phyloP scores from a whole-genome alignment of 2,113 vertebrate genomes.

The Mola mola region DNA sequence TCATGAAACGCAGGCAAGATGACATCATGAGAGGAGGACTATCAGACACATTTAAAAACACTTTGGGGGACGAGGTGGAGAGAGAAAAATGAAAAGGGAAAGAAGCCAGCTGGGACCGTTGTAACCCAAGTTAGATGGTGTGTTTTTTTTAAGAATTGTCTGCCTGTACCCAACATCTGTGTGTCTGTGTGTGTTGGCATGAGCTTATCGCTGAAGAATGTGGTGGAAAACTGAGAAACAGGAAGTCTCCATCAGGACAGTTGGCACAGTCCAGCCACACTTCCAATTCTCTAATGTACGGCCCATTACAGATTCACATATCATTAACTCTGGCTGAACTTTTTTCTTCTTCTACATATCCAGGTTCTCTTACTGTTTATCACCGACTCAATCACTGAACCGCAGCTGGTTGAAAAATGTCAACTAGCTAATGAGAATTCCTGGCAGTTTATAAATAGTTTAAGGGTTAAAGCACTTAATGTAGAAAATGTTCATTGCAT shows the following conservation, averaged over 20 bases:
- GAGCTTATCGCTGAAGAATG: conserved; percentile 81
- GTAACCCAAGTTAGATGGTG: conserved; percentile 13
- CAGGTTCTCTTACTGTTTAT: too few species aligned
- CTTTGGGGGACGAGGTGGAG: not conserved
- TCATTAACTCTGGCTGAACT: conserved; percentile 2
- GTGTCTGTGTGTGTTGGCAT: conserved; percentile 61
- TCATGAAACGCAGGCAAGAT: conserved; percentile 14
- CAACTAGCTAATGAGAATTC: conserved; percentile 10
- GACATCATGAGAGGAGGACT: conserved; percentile 54
- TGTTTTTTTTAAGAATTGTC: conserved; percentile 7
- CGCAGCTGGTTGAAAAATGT: not conserved
- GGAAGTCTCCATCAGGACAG: conserved; percentile 69
- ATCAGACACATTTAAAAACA: not conserved
- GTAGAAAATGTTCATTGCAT: not conserved
- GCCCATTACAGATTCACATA: not conserved
- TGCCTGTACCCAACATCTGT: conserved; percentile 27
- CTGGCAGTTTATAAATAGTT: conserved; percentile 9
- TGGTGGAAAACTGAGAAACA: conserved; percentile 77
- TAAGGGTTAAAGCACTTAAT: not conserved
- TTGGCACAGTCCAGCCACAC: conserved; percentile 42
- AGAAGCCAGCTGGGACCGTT: not conserved
- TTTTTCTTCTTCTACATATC: not conserved
- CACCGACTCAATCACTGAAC: conserved; percentile 1
- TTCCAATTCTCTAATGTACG: not conserved
- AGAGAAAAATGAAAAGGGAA: not conserved